These are phyloP conservation scores for Caenorhabditis sp. DNA, from an alignment of 2,888 invertebrate species.

Conservation along the genomic window DNA sequence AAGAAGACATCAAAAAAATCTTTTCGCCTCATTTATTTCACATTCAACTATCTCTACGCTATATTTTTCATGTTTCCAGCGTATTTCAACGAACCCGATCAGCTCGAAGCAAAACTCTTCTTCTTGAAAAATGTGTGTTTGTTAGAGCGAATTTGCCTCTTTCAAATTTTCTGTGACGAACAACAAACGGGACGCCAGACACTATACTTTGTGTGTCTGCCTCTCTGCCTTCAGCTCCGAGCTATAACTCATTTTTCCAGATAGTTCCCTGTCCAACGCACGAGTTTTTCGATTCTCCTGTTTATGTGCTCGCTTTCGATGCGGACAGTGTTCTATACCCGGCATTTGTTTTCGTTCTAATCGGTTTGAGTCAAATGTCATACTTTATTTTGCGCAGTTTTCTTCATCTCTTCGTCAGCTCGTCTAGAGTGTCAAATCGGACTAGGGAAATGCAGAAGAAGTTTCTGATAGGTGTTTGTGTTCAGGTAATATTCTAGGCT, in stretches of 20 bases:
- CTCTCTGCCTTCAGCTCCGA: no score
- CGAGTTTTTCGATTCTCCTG: conserved; percentile 13
- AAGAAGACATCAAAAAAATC: conserved; percentile 1
- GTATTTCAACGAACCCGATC: conserved; percentile 18
- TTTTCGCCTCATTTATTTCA: conserved; percentile 8
- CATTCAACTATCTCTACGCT: conserved; percentile 8
- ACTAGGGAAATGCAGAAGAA: conserved; percentile 16
- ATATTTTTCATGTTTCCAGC: conserved; percentile 12
- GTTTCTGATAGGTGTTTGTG: conserved; percentile 17
- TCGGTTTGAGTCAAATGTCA: neutral
- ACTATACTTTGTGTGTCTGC: no score
- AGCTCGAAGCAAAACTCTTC: conserved; percentile 11
- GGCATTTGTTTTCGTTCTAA: neutral
- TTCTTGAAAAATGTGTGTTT: neutral
- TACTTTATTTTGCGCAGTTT: neutral
- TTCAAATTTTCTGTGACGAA: no score
- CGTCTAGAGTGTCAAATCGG: neutral
- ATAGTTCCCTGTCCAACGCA: conserved; percentile 15
- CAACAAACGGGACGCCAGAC: no score
- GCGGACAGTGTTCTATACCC: neutral
- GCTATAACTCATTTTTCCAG: neutral
- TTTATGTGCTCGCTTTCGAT: conserved; percentile 8
- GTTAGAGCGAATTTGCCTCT: no score
- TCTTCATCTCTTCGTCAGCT: neutral
- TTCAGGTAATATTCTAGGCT: no score